Evolutionary conservation across 2,888 invertebrate species (phyloP).

Genomic region (Patella caerulea): DNA sequence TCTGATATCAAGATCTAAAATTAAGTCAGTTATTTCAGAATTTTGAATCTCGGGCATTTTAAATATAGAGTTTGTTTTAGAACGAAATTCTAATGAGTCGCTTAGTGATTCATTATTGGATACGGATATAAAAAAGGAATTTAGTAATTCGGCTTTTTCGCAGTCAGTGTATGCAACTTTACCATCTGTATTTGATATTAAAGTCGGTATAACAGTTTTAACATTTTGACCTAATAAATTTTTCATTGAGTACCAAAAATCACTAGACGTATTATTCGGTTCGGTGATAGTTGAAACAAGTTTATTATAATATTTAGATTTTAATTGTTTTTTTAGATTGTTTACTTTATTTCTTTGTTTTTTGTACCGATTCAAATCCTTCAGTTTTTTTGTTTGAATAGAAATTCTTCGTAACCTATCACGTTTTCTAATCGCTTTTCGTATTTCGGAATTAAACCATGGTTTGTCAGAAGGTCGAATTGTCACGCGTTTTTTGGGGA

Average conservation of each 20-base stretch:
- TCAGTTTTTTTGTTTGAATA: not conserved
- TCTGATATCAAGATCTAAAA: not conserved
- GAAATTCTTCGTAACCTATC: not conserved
- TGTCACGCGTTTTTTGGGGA: not conserved
- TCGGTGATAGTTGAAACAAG: not conserved
- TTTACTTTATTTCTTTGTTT: not conserved
- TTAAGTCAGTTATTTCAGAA: not conserved
- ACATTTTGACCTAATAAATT: not conserved
- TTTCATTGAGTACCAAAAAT: not conserved
- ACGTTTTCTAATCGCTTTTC: not conserved
- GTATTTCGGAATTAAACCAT: not conserved
- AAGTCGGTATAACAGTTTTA: not conserved
- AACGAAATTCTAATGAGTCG: not conserved
- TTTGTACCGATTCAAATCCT: no score
- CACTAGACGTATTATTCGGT: not conserved
- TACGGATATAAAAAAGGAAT: not conserved
- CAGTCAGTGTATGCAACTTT: not conserved
- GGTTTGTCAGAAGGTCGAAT: not conserved
- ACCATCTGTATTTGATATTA: not conserved
- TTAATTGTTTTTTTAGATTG: no score
- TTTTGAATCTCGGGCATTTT: not conserved
- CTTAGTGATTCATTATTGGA: not conserved
- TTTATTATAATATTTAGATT: no score
- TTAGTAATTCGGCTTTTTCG: not conserved
- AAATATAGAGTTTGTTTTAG: not conserved